These are phyloP conservation scores for Micoletzkya japonica DNA, from an alignment of 2,888 invertebrate genomes.

Conservation along the genomic window DNA sequence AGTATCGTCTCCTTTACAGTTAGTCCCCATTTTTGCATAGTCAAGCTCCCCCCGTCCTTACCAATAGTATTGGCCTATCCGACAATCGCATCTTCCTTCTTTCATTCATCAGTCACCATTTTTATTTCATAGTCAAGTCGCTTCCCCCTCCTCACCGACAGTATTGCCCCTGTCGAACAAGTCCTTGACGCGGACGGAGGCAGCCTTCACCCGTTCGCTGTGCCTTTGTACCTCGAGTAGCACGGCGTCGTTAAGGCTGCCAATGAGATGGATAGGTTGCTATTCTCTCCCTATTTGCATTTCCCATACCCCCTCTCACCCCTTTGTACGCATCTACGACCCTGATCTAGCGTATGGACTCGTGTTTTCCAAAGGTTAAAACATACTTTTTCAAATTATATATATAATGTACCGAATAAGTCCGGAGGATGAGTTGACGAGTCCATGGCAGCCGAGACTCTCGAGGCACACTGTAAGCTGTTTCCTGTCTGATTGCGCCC, in stretches of 20 bases:
- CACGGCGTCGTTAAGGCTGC: conserved; percentile 64
- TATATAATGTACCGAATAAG: conserved; percentile 38
- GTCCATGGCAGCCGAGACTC: conserved; percentile 65
- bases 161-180: conserved; percentile 46
- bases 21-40: too few relatives aligned
- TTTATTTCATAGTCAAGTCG: too few relatives aligned
- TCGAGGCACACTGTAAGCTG: conserved; percentile 59
- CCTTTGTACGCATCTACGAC: neutral
- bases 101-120: too few relatives aligned
- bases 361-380: neutral
- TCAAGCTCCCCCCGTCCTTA: too few relatives aligned
- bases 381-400: neutral
- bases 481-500: conserved; percentile 47
- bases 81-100: too few relatives aligned
- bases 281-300: neutral
- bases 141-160: conserved; percentile 7
- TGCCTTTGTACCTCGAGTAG: conserved; percentile 63
- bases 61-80: too few relatives aligned
- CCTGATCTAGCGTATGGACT: neutral
- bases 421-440: conserved; percentile 63
- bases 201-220: conserved; percentile 60
- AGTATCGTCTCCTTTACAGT: too few relatives aligned
- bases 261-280: neutral
- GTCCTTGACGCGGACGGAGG: conserved; percentile 62
- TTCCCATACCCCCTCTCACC: neutral